These are phyloP conservation scores for Noctua janthina DNA, from an alignment of 2,888 invertebrate genomes.

Conservation along the genomic window DNA sequence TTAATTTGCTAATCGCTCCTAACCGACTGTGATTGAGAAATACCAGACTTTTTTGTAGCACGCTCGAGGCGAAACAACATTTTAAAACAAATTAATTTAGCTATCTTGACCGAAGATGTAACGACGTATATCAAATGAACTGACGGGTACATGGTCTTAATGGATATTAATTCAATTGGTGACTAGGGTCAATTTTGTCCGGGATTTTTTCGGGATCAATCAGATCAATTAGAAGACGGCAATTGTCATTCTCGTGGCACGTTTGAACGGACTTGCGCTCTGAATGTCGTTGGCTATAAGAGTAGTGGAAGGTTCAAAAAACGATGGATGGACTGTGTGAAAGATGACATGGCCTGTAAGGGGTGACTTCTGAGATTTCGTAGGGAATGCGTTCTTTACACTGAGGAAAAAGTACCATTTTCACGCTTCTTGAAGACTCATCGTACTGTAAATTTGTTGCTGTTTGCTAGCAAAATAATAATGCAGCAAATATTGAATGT, in stretches of 20 bases:
- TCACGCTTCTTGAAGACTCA: neutral
- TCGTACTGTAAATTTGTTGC: neutral
- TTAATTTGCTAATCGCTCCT: conserved; percentile 62
- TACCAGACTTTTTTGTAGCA: conserved; percentile 57
- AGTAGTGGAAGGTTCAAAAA: neutral
- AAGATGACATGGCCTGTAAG: neutral
- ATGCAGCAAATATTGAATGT: neutral
- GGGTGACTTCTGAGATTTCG: neutral
- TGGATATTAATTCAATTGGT: conserved; percentile 69
- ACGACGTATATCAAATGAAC: conserved; percentile 58
- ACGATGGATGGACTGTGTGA: neutral
- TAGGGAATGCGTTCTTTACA: neutral
- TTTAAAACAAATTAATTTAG: conserved; percentile 63
- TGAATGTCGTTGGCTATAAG: neutral
- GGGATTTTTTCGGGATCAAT: conserved; percentile 81
- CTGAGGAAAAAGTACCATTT: neutral
- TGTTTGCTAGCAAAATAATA: neutral
- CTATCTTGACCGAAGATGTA: conserved; percentile 50
- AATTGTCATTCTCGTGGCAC: conserved; percentile 29
- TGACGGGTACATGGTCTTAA: conserved; percentile 57
- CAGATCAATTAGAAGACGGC: conserved; percentile 65
- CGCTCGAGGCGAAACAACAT: conserved; percentile 59
- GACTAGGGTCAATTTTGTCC: conserved; percentile 62
- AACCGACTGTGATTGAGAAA: conserved; percentile 57
- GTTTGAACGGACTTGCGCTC: conserved; percentile 9